phyloP scores from a whole-genome alignment of 2,888 invertebrate genomes.

The Drosophila peninsularis region DNA sequence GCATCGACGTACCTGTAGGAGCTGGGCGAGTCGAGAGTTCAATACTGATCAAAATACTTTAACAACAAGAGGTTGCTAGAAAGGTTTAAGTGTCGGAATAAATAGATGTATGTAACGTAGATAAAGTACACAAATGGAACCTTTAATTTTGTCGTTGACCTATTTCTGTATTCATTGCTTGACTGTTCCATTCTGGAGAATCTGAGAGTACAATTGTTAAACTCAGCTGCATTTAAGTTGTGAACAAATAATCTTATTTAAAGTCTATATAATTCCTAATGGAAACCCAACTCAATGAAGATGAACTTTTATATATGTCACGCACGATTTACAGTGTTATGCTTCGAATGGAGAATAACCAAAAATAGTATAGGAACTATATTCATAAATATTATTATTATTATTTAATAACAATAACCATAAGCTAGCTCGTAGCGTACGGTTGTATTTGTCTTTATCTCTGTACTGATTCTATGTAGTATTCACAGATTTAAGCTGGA shows the following conservation, averaged over 20 bases:
- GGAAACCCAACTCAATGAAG: background rate
- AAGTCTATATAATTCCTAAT: background rate
- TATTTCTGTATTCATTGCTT: background rate
- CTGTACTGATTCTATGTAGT: constrained; percentile 72
- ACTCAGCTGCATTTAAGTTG: constrained; percentile 20
- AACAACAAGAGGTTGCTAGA: constrained; percentile 3
- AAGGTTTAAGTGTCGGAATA: background rate
- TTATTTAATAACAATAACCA: background rate
- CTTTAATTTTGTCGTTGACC: background rate
- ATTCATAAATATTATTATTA: background rate
- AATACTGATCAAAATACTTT: constrained; percentile 7
- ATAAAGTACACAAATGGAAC: background rate
- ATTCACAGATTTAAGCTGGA: constrained; percentile 44
- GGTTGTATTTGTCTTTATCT: constrained; percentile 47
- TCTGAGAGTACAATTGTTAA: background rate
- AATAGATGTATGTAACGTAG: background rate
- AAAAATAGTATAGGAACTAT: constrained; percentile 9
- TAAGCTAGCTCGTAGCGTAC: constrained; percentile 20
- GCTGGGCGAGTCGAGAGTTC: background rate
- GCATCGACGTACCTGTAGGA: background rate
- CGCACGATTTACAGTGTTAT: constrained; percentile 8
- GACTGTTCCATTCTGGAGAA: background rate
- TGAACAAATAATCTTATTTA: background rate
- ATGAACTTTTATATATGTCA: constrained; percentile 8
- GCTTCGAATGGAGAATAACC: background rate